These are phyloP conservation scores for Semicossyphus pulcher DNA, from an alignment of 2,113 vertebrate species.

Conservation along the genomic window DNA sequence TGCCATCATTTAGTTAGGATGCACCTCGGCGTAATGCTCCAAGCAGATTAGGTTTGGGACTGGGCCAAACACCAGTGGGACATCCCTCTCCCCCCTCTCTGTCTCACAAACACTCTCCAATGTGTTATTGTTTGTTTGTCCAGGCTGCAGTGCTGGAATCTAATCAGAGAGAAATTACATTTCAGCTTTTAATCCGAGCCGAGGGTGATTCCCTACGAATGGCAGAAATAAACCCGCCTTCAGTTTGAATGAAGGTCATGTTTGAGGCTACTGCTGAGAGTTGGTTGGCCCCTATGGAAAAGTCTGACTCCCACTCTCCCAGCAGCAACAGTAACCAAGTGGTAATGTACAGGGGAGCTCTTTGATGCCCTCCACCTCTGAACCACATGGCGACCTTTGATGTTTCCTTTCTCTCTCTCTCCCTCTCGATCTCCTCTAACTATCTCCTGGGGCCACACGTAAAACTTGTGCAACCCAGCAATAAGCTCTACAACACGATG, in stretches of 20 bases:
- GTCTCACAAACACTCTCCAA: constrained; percentile 15
- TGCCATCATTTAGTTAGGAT: constrained; percentile 56
- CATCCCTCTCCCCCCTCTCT: neutral
- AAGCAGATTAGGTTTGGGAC: constrained; percentile 54
- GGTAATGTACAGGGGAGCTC: constrained; percentile 26
- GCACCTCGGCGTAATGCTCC: constrained; percentile 45
- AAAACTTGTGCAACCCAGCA: constrained; percentile 2
- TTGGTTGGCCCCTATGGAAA: constrained; percentile 21
- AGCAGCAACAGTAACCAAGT: constrained; percentile 30
- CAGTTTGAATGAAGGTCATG: constrained; percentile 27
- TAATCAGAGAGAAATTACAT: constrained; percentile 53
- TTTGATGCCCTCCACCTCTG: constrained; percentile 41
- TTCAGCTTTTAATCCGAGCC: constrained; percentile 39
- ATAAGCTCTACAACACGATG: constrained; percentile 10
- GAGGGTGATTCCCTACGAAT: constrained; percentile 33
- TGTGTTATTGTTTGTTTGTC: constrained; percentile 46
- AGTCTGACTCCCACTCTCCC: constrained; percentile 7
- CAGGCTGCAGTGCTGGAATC: constrained; percentile 26
- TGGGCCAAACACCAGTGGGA: constrained; percentile 46
- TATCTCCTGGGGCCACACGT: constrained; percentile 19
- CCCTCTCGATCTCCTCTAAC: constrained; percentile 13
- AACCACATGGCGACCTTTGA: constrained; percentile 35
- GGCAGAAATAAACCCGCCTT: constrained; percentile 10
- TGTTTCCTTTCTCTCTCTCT: constrained; percentile 1
- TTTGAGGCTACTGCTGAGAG: constrained; percentile 10